These are phyloP conservation scores for Strix aluco DNA, from an alignment of 2,113 vertebrate species.

Conservation along the genomic window DNA sequence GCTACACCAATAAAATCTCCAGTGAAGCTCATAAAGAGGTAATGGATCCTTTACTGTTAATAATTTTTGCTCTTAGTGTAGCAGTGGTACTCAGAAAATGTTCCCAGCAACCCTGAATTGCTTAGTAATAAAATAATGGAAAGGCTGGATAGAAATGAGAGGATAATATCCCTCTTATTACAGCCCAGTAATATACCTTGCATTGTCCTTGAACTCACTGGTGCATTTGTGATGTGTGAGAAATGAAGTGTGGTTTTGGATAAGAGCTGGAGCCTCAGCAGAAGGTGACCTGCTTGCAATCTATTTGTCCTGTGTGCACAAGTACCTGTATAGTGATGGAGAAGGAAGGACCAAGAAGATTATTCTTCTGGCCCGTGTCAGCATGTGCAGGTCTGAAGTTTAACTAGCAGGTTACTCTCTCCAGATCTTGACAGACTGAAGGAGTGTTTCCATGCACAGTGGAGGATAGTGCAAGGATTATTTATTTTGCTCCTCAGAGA, in stretches of 20 bases:
- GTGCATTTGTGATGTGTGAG: conserved; percentile 3
- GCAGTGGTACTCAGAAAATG: conserved; percentile 30
- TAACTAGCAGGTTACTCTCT: neutral
- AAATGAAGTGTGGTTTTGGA: neutral
- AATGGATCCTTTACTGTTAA: conserved; percentile 56
- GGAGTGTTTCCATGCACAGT: neutral
- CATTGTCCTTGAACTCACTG: conserved; percentile 52
- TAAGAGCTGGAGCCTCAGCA: neutral
- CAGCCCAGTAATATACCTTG: conserved; percentile 24
- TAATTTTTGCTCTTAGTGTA: conserved; percentile 60
- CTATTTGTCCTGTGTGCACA: neutral
- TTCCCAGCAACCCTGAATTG: conserved; percentile 22
- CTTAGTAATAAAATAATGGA: conserved; percentile 65
- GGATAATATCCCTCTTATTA: conserved; percentile 52
- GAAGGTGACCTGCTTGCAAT: neutral
- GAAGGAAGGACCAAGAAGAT: neutral
- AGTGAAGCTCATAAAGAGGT: conserved; percentile 97
- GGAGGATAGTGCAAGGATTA: neutral
- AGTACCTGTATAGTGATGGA: neutral
- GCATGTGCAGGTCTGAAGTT: neutral
- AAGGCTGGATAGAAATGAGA: conserved; percentile 45
- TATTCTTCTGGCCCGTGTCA: neutral
- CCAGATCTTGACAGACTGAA: neutral
- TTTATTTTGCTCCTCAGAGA: neutral
- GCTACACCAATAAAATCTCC: conserved; percentile 95